Evolutionary conservation across 2,888 invertebrate species (phyloP), one percentile per base, ranked within the genome.

Genomic region (Synergus gifuensis): DNA sequence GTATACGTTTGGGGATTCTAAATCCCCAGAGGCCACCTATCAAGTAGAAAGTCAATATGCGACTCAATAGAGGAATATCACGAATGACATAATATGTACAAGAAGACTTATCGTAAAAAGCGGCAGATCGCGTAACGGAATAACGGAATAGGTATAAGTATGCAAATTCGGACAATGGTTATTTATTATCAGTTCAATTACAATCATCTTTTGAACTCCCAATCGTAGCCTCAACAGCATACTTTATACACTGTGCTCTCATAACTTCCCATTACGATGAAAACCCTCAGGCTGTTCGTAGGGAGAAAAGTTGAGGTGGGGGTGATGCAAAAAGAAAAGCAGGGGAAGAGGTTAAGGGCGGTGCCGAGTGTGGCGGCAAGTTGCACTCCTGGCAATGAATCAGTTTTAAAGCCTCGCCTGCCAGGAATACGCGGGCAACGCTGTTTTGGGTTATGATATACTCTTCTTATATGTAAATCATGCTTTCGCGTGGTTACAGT

Each of bases 391-490:
- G 81, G 89, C 88, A 89, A 90, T 91, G 90, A 91, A 91, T 90
- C 91, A 90, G 90, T 88, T 90, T 90, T 89, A 90, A 89, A 87
- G 86, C 88, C 87, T 85, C 84, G 86, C 84, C 83, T 86, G 87
- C 86, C 86, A 83, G 86, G 85, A 87, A 87, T 87, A 88, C 86
- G 87, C 86, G 81, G 81, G 81, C 81, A 78, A 81, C 85, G 88
- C 89, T 90, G 87, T 90, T 90, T 90, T 88, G 89, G 86, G 83
- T 88, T 88, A 88, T 90, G 90, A 90, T 91, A 89, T 88, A 88
- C 88, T 86, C 86, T 81, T 86, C 87, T 88, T 86, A 86, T 86
- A 89, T 89, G 90, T 87, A 89, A 90, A 90, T 90, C 85, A 85
- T 77, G 80, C 82, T 73, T 79, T 82, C 77, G 78, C 83, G 64